Conservation (phyloP, 2,797 vertebrate species). For the Argya squamiceps region DNA sequence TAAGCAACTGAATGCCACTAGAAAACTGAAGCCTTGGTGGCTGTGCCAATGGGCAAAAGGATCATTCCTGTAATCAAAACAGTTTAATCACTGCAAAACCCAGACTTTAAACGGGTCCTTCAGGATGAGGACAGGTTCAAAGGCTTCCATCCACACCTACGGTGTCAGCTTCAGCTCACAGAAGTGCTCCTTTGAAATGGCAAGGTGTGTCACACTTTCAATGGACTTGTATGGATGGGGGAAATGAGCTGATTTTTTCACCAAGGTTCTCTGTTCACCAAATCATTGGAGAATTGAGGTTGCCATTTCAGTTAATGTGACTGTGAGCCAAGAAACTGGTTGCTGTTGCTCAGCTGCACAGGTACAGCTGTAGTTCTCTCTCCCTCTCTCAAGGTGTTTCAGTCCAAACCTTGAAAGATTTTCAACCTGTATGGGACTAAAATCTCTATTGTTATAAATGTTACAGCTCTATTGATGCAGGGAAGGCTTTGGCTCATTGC, state of each 20-base stretch:
- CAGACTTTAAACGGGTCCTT: background rate
- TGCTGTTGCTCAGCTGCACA: background rate
- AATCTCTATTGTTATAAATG: background rate
- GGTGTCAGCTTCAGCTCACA: background rate
- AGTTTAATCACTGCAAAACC: background rate
- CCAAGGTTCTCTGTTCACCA: background rate
- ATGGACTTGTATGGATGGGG: fast-evolving
- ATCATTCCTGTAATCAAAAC: background rate
- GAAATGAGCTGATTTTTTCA: background rate
- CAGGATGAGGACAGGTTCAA: background rate
- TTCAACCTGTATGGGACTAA: background rate
- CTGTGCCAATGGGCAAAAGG: background rate
- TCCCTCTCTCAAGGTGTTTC: background rate
- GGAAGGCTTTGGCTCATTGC: background rate
- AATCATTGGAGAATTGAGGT: background rate
- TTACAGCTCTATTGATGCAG: background rate
- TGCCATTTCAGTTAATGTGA: background rate
- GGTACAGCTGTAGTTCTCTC: background rate
- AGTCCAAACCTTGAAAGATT: background rate
- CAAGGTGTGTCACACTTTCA: background rate
- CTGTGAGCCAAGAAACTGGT: background rate
- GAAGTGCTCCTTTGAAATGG: background rate
- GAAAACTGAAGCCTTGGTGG: background rate
- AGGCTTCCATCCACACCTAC: fast-evolving
- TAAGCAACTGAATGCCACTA: background rate